Percentiles rank a stretch among this genome's conserved stretches.
Conservation (phyloP, 2,113 vertebrate genomes). For the Cheirogaleus medius region DNA sequence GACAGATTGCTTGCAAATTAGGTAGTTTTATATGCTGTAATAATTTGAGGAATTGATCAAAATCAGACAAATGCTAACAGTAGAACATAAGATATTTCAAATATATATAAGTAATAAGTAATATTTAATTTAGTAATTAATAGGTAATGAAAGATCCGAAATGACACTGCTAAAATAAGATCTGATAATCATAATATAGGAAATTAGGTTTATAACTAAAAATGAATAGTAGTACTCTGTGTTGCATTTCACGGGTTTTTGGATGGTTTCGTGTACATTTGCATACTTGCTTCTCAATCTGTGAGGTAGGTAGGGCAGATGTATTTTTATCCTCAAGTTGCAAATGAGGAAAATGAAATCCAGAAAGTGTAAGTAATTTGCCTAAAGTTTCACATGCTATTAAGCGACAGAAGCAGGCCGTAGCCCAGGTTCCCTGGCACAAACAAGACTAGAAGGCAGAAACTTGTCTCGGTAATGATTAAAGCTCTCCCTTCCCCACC, state of each 20-base stretch:
- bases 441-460: neutral
- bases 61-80: neutral
- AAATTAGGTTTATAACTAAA: neutral
- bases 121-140: neutral
- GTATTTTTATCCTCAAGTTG: slow-evolving; percentile 26
- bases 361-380: neutral
- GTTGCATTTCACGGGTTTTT: neutral
- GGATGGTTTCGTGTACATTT: neutral
- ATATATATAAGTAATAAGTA: neutral
- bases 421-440: neutral
- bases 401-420: neutral
- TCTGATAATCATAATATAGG: neutral
- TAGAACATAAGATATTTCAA: neutral
- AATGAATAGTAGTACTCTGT: neutral
- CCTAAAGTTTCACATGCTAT: neutral
- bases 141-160: neutral
- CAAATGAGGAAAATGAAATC: neutral
- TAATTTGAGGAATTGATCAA: neutral
- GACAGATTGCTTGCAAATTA: neutral
- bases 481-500: too few species aligned
- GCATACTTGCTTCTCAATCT: neutral
- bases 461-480: neutral
- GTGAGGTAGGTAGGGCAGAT: neutral
- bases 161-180: neutral
- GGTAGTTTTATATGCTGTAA: neutral